Conservation (phyloP, 2,797 vertebrate species). For the Mormyrops attenuatus region DNA sequence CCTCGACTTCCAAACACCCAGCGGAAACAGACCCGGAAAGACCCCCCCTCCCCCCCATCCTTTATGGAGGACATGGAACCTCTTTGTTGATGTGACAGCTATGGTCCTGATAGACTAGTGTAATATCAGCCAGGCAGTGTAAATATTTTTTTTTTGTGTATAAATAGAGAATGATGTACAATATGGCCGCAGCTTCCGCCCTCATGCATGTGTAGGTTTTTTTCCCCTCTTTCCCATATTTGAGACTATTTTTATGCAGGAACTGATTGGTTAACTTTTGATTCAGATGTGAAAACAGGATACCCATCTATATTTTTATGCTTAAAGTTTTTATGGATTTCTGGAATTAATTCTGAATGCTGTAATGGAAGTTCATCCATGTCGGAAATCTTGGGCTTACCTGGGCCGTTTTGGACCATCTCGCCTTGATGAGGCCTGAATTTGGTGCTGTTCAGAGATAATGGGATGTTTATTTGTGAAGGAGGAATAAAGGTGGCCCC, state of each 20-base stretch:
- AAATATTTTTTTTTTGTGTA: conserved; percentile 26
- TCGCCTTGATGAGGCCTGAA: not conserved
- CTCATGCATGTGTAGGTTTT: not conserved
- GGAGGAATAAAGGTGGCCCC: not conserved
- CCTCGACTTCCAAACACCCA: not conserved
- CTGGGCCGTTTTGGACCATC: not conserved
- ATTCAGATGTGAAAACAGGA: not conserved
- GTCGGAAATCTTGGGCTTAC: not conserved
- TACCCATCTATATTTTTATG: not conserved
- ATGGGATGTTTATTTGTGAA: not conserved
- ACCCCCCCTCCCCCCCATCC: not conserved
- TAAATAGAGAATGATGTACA: conserved; percentile 24
- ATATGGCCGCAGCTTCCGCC: conserved; percentile 25
- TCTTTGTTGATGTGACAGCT: not conserved
- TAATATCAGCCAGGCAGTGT: conserved; percentile 25
- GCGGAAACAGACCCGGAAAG: not conserved
- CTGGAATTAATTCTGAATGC: not conserved
- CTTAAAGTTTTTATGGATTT: not conserved
- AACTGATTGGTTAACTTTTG: not conserved
- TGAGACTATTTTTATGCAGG: not conserved
- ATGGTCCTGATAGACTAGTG: not conserved
- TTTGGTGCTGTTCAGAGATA: not conserved
- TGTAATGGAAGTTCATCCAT: not conserved
- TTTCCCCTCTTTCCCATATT: not conserved
- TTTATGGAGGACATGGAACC: not conserved